Evolutionary conservation across 2,113 vertebrate genomes (phyloP), one percentile per base, ranked within the genome.

Genomic region (Limanda limanda): DNA sequence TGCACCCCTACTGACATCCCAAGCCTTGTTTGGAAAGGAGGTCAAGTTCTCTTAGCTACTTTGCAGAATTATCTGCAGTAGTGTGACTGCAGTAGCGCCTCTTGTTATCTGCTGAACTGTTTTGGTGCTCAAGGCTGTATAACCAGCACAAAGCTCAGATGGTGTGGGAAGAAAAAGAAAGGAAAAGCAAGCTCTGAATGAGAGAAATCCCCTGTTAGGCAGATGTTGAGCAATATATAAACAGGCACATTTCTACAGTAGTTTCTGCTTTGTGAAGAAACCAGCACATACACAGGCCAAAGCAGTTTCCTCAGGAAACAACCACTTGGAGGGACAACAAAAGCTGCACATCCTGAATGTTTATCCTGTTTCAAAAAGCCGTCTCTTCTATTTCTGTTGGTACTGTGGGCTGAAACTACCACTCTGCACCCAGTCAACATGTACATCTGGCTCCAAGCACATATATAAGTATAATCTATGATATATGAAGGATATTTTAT

Each of bases 231-330:
- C 25, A 24, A 17, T 12, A 45, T 64, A 79, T 68, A 88, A 86
- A 91, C 72, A 82, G 27, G 52, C 25, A 56, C 47, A 10, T 31
- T 59, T 62, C 20, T 15, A n/a, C 51, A n/a, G 20, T 52, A 12
- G 42, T 60, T 10, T n/a, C 55, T 77, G 4, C 15, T 77, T 77
- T 77, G n/a, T 78, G 54, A 71, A 24, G 14, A 60, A 85, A 63
- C 20, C n/a, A 37, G 66, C 25, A n/a, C 51, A 51, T 31, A 68
- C 17, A 66, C n/a, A 71, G 84, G 72, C 68, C 63, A 74, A 73
- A 81, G 63, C 74, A 37, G 62, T 81, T 87, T 85, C 82, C 85
- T 66, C 37, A 79, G 81, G 75, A 91, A 88, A 89, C 21, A 86
- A 58, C 71, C 68, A 80, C 77, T 88, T 72, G 56, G 51, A 77